phyloP scores from a whole-genome alignment of 2,888 invertebrate species.

The Limnephilus lunatus region DNA sequence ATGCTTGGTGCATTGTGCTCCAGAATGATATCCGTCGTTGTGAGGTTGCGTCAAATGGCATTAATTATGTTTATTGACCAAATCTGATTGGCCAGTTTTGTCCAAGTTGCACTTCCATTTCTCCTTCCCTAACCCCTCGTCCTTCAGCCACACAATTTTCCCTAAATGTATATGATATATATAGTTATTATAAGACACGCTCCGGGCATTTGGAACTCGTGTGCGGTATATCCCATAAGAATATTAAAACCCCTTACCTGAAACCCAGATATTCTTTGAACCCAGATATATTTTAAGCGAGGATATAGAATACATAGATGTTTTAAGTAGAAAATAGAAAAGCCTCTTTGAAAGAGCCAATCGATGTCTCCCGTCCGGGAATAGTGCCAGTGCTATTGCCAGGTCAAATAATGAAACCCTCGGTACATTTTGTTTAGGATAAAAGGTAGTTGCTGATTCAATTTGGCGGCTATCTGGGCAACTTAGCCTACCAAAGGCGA shows the following conservation, averaged over 20 bases:
- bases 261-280: background rate
- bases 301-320: background rate
- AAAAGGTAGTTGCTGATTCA: slow-evolving; percentile 49
- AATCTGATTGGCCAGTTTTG: too few species aligned
- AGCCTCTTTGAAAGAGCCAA: background rate
- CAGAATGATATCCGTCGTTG: too few species aligned
- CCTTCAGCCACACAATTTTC: background rate
- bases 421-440: background rate
- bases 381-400: background rate
- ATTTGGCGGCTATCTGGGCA: slow-evolving; percentile 56
- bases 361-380: background rate
- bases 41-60: too few species aligned
- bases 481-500: slow-evolving; percentile 50
- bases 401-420: background rate
- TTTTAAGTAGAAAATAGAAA: background rate
- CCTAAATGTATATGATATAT: background rate
- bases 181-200: too few species aligned
- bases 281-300: background rate
- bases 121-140: too few species aligned
- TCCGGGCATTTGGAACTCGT: background rate
- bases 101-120: too few species aligned
- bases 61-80: too few species aligned
- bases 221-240: background rate
- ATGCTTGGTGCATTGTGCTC: too few species aligned
- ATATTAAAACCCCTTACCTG: background rate